Evolutionary conservation across 2,113 vertebrate genomes (phyloP).

Genomic region (Nannospalax galili): DNA sequence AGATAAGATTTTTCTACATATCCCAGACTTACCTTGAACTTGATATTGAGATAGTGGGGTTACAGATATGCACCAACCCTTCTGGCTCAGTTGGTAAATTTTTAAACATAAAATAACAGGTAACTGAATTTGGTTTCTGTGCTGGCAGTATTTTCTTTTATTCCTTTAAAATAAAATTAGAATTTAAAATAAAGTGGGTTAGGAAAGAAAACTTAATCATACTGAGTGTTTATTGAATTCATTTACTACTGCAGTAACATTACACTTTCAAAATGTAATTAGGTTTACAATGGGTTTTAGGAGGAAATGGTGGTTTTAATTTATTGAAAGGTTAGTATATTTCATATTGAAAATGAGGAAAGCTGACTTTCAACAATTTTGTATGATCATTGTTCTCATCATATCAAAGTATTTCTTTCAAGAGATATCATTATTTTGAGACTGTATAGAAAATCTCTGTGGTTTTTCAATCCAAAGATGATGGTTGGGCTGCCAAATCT

Average conservation of each 20-base stretch:
- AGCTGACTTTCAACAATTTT: conserved; percentile 31
- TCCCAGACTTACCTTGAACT: background rate
- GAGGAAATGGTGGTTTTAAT: conserved; percentile 66
- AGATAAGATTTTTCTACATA: background rate
- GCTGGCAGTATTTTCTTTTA: background rate
- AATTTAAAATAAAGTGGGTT: conserved; percentile 57
- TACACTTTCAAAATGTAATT: conserved; percentile 75
- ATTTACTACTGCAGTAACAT: conserved; percentile 60
- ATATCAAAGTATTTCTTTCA: conserved; percentile 23
- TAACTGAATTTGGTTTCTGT: background rate
- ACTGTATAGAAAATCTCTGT: background rate
- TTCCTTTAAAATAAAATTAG: conserved; percentile 53
- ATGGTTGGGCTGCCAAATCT: background rate
- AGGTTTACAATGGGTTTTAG: conserved; percentile 67
- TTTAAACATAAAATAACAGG: conserved; percentile 24
- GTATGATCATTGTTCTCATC: background rate
- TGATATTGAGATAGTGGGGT: background rate
- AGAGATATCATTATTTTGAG: background rate
- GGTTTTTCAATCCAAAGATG: background rate
- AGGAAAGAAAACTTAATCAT: conserved; percentile 54
- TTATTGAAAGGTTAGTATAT: conserved; percentile 56
- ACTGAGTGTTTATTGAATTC: conserved; percentile 68
- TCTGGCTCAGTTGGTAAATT: background rate
- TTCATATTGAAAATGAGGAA: conserved; percentile 56
- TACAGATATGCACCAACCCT: background rate